Evolutionary conservation across 2,888 invertebrate species (phyloP), one percentile per base, ranked within the genome.

Genomic region (Rhagonycha lutea): DNA sequence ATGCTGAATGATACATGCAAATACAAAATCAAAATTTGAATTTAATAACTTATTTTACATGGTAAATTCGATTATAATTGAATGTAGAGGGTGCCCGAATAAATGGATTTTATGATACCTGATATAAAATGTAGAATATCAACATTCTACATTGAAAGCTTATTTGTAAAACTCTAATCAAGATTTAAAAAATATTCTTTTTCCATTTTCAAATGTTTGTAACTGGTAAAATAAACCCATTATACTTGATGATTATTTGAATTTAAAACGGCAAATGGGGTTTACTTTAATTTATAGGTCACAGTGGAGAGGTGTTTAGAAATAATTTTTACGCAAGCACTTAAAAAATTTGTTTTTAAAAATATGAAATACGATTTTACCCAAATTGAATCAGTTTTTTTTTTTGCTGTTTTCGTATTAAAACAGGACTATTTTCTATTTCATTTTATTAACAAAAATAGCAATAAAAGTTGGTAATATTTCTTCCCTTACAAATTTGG

Each of bases 31-130:
- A 61, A 76, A 76, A 76, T 73, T 70, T 76, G 73, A 70, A 73
- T 76, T 76, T 73, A 69, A 76, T 76, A 76, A 72, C 67, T 73
- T 76, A 76, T 76, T 76, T 73, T 76, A 73, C 76, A 72, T 68
- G 32, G 70, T 63, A 73, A 77, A 75, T 72, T 72, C 77, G 75
- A 70, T 75, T 77, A 75, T 75, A 77, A 77, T 77, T 75, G 77
- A 75, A 77, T 74, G 74, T 68, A 61, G 77, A 63, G 77, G 77
- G 72, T 69, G 32, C 61, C 47, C 61, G 68, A 69, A 70, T 72
- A 74, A 77, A 74, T 77, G 71, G 74, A 76, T 76, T 70, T 73
- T 32, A 63, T 72, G 71, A 77, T 77, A 71, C 73, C 69, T 69
- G 73, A 69, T 65, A 68, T 61, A 32, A 62, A 68, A 63, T 62